Evolutionary conservation across 2,888 invertebrate species (phyloP).

Genomic region (Neoitamus cyanurus): DNA sequence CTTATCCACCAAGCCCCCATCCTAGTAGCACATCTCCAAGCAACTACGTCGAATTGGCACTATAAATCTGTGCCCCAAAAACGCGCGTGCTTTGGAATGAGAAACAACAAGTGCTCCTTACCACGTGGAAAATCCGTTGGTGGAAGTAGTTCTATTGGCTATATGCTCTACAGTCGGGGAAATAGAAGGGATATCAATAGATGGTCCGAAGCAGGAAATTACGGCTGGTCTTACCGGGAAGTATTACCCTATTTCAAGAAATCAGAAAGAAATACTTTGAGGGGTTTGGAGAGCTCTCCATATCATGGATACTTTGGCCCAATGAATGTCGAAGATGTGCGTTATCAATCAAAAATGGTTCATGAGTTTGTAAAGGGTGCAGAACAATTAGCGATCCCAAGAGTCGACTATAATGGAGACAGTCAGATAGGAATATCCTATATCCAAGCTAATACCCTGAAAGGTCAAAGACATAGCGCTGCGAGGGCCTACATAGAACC

Average conservation of each 20-base stretch:
- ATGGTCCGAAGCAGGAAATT: constrained; percentile 76
- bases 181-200: constrained; percentile 78
- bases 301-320: constrained; percentile 72
- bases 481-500: constrained; percentile 73
- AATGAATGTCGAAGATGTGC: constrained; percentile 71
- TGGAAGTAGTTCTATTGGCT: constrained; percentile 72
- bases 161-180: constrained; percentile 81
- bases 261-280: constrained; percentile 67
- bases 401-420: constrained; percentile 75
- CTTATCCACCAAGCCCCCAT: constrained; percentile 61
- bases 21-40: constrained; percentile 60
- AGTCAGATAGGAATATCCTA: constrained; percentile 72
- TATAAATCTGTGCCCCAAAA: constrained; percentile 76
- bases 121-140: constrained; percentile 72
- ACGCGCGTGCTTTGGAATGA: constrained; percentile 70
- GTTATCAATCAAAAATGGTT: constrained; percentile 67
- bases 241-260: constrained; percentile 72
- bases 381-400: constrained; percentile 70
- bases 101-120: constrained; percentile 64
- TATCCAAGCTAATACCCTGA: constrained; percentile 70
- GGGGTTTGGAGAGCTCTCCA: constrained; percentile 64
- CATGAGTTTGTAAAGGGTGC: constrained; percentile 71
- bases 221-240: constrained; percentile 78
- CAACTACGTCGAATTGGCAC: constrained; percentile 75
- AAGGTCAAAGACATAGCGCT: constrained; percentile 73